Evolutionary conservation across 2,797 vertebrate genomes (phyloP).

Genomic region (Typhlichthys subterraneus): DNA sequence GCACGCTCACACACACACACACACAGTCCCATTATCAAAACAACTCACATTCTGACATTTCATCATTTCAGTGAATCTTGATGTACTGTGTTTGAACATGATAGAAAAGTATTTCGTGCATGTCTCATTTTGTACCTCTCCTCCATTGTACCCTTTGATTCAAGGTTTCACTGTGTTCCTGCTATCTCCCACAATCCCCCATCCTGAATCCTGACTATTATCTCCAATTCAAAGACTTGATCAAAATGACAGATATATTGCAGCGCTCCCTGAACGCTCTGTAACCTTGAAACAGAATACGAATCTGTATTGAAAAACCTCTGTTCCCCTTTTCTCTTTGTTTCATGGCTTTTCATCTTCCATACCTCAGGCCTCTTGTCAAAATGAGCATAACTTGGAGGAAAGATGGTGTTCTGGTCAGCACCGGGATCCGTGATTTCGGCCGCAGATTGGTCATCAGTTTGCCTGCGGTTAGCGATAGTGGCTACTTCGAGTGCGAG

Average conservation of each 20-base stretch:
- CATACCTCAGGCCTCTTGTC: constrained; percentile 84
- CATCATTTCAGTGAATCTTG: constrained; percentile 46
- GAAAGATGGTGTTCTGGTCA: constrained; percentile 84
- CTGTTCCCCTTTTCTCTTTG: constrained; percentile 19
- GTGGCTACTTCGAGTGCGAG: constrained; percentile 92
- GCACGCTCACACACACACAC: not conserved
- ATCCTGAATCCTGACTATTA: constrained; percentile 63
- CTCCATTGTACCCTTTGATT: constrained; percentile 59
- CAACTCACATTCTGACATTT: constrained; percentile 37
- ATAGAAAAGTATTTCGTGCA: constrained; percentile 36
- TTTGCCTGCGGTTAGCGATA: constrained; percentile 81
- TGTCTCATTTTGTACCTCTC: constrained; percentile 51
- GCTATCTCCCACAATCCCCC: constrained; percentile 41
- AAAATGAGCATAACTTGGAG: constrained; percentile 93
- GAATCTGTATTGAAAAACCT: constrained; percentile 62
- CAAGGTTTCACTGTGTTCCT: constrained; percentile 53
- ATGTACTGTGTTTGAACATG: constrained; percentile 66
- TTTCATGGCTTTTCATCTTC: constrained; percentile 34
- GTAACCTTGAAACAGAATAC: constrained; percentile 70
- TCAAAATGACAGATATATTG: constrained; percentile 71
- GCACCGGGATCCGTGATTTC: constrained; percentile 86
- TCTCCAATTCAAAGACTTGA: constrained; percentile 71
- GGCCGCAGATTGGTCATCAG: constrained; percentile 90
- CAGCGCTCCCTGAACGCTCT: constrained; percentile 48
- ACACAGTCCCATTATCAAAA: constrained; percentile 16